These are phyloP conservation scores for Forbesichthys papilliferus DNA, from an alignment of 2,113 vertebrate genomes.

Conservation along the genomic window DNA sequence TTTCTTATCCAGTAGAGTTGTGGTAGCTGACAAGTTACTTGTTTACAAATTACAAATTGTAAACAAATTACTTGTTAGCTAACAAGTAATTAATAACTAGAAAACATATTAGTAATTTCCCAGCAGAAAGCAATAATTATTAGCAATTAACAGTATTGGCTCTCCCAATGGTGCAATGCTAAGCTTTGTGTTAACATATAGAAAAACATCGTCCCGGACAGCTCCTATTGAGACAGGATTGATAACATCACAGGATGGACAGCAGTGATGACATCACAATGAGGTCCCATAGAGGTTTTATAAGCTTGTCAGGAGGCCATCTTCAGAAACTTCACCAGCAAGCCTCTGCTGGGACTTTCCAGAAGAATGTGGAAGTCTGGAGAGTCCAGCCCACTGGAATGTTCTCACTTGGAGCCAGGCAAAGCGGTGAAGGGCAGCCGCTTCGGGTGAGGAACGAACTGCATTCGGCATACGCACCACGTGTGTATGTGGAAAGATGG, in stretches of 20 bases:
- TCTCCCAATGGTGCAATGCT: too few relatives aligned
- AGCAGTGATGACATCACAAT: conserved; percentile 5
- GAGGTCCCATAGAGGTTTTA: conserved; percentile 2
- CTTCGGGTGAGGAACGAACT: background rate
- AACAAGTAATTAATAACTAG: too few relatives aligned
- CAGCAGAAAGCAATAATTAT: too few relatives aligned
- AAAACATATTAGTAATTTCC: too few relatives aligned
- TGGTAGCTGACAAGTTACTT: too few relatives aligned
- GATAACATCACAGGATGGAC: background rate
- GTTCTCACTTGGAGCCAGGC: conserved; percentile 26
- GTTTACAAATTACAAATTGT: too few relatives aligned
- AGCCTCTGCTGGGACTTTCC: conserved; percentile 33
- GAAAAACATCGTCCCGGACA: too few relatives aligned
- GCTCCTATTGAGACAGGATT: background rate
- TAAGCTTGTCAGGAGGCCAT: conserved; percentile 17
- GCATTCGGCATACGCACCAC: background rate
- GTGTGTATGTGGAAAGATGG: background rate
- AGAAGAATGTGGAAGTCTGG: conserved; percentile 32
- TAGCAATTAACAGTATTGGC: too few relatives aligned
- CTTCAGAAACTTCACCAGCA: conserved; percentile 26
- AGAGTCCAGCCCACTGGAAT: conserved; percentile 51
- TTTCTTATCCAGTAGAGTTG: too few relatives aligned
- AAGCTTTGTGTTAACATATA: background rate
- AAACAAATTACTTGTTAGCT: too few relatives aligned
- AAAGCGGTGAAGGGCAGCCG: conserved; percentile 1